These are phyloP conservation scores for Globodera ellingtonae DNA, from an alignment of 1,140 invertebrate genomes.

Conservation along the genomic window DNA sequence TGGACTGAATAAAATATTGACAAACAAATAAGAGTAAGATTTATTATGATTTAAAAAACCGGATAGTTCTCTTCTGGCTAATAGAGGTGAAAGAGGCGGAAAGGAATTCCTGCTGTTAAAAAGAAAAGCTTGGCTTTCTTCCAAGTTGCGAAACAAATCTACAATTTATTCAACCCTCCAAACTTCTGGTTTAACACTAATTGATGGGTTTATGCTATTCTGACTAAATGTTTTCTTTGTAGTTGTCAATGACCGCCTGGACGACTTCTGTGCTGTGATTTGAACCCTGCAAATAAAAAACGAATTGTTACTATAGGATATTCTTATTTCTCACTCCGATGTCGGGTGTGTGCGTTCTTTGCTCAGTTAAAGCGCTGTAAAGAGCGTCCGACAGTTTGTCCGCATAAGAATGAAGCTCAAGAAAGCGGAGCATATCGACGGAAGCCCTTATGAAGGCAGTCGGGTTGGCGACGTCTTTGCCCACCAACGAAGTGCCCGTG, in stretches of 20 bases:
- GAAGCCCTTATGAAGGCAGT: conserved; percentile 47
- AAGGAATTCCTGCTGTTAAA: too few relatives aligned
- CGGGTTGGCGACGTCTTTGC: conserved; percentile 95
- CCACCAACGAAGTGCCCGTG: conserved; percentile 86
- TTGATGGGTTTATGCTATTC: conserved; percentile 15
- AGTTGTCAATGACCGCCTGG: conserved; percentile 55
- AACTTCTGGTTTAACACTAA: too few relatives aligned
- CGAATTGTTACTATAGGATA: not conserved
- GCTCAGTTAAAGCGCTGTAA: conserved; percentile 49
- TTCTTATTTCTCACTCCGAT: conserved; percentile 40
- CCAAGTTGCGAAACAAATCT: too few relatives aligned
- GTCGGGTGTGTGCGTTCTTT: conserved; percentile 56
- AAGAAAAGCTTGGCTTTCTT: too few relatives aligned
- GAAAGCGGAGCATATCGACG: conserved; percentile 55
- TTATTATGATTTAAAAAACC: too few relatives aligned
- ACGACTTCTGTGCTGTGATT: conserved; percentile 47
- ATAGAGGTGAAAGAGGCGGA: too few relatives aligned
- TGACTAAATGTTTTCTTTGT: conserved; percentile 33
- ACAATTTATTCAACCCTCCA: too few relatives aligned
- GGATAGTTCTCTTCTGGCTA: too few relatives aligned
- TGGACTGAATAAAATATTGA: too few relatives aligned
- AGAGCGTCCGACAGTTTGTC: conserved; percentile 59
- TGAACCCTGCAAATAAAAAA: conserved; percentile 26
- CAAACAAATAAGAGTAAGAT: too few relatives aligned
- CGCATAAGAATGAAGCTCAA: conserved; percentile 56